These are phyloP conservation scores for Dendronephthya gigantea DNA, from an alignment of 64 coral and sea anemone species.

Conservation along the genomic window DNA sequence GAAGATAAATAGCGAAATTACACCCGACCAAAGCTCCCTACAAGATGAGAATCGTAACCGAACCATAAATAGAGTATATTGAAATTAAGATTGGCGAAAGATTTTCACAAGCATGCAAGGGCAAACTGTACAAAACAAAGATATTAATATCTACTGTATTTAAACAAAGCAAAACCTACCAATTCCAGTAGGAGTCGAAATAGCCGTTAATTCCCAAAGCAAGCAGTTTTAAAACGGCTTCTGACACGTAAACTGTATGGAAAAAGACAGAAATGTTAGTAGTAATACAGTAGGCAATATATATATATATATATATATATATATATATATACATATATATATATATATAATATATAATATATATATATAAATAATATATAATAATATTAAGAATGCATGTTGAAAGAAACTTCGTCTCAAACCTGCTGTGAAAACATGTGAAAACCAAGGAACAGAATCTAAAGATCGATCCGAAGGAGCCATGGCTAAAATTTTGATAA, in stretches of 20 bases:
- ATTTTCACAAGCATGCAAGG: no score
- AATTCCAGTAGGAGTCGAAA: conserved; percentile 77
- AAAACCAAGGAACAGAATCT: neutral
- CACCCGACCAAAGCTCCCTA: conserved; percentile 56
- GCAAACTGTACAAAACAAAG: no score
- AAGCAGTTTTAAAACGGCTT: conserved; percentile 72
- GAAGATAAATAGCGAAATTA: conserved; percentile 60
- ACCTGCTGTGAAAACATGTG: conserved; percentile 1
- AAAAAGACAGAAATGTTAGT: neutral
- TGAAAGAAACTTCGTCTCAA: no score
- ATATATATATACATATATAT: no score
- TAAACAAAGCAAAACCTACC: conserved; percentile 42
- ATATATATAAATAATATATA: no score
- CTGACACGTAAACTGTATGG: conserved; percentile 58
- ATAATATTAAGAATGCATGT: no score
- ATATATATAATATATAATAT: no score
- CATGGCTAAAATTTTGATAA: neutral
- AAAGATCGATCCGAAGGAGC: neutral
- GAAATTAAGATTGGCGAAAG: no score
- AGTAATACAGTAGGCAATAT: no score
- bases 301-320: no score
- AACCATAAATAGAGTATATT: no score
- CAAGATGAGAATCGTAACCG: conserved; percentile 62
- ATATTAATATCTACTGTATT: neutral
- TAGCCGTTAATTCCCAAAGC: conserved; percentile 62